These are phyloP conservation scores for Paguma larvata DNA, from an alignment of 2,797 vertebrate species.

Conservation along the genomic window DNA sequence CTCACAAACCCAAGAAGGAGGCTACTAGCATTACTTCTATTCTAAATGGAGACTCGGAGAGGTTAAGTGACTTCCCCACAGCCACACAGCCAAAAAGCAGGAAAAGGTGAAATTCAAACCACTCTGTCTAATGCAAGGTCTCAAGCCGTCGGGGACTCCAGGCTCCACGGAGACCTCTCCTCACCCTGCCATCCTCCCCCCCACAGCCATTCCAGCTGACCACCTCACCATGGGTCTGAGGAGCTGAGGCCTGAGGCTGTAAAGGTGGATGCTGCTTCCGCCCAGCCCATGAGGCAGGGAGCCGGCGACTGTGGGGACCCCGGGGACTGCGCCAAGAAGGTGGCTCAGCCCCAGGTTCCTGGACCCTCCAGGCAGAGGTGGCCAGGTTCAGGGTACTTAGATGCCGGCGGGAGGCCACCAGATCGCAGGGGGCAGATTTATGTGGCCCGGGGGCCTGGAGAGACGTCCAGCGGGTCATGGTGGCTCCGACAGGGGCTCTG, in stretches of 20 bases:
- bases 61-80: not conserved
- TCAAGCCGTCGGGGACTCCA: not conserved
- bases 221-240: conserved; percentile 64
- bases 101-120: not conserved
- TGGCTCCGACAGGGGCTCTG: not conserved
- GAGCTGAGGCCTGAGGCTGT: not conserved
- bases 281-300: conserved; percentile 62
- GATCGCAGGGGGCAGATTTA: conserved; percentile 30
- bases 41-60: not conserved
- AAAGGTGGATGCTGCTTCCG: not conserved
- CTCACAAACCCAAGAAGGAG: not conserved
- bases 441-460: conserved; percentile 40
- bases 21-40: not conserved
- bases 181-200: not conserved
- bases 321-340: not conserved
- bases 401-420: not conserved
- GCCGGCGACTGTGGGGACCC: not conserved
- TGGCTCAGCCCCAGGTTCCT: not conserved
- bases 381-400: conserved; percentile 34
- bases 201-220: not conserved
- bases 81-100: not conserved
- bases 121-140: not conserved
- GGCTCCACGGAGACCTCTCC: not conserved
- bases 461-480: conserved; percentile 61
- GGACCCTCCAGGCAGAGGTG: not conserved